Evolutionary conservation across 2,797 vertebrate genomes (phyloP), one percentile per base, ranked within the genome.

Genomic region (Anguilla marmorata): DNA sequence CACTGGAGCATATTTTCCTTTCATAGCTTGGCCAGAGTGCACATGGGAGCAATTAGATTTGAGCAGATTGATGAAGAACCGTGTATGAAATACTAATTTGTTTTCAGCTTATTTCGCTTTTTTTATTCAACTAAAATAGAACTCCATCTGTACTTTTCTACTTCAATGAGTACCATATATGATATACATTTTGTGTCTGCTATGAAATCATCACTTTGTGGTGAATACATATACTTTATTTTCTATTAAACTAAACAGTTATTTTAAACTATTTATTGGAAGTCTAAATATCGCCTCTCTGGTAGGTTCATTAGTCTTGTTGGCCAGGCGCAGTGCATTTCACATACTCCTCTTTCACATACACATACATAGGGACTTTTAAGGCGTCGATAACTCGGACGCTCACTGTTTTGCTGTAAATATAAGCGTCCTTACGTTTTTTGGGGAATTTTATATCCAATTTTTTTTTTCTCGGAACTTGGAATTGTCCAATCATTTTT

Each of bases 31-130:
- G 58, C 33, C 88, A 92, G 30, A 54, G 33, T 9, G 92, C 94
- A 96, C 91, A 93, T 95, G 95, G 94, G 91, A 94, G 91, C 93
- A 91, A 94, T 96, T 94, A 60, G 92, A 88, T 85, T 88, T 87
- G 89, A 54, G 58, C 85, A 85, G 89, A 89, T 91, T 93, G 91
- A 90, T 88, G 94, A 91, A 90, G 85, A 91, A 90, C 86, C 89
- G 86, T 93, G 93, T 94, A 90, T 88, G 88, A 93, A 90, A 90
- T 94, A 91, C 91, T 92, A 92, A 95, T 91, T 90, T 86, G 89
- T 93, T 91, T 80, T 87, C 79, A 86, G 88, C 54, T 82, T 69
- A n/a, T n/a, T 69, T 6, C 8, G 7, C 24, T 27, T 69, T 27
- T 19, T 19, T 69, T 7, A 69, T 69, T 33, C 12, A 37, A 37